Conservation (phyloP, 2,113 vertebrate genomes). For the Zeus faber region DNA sequence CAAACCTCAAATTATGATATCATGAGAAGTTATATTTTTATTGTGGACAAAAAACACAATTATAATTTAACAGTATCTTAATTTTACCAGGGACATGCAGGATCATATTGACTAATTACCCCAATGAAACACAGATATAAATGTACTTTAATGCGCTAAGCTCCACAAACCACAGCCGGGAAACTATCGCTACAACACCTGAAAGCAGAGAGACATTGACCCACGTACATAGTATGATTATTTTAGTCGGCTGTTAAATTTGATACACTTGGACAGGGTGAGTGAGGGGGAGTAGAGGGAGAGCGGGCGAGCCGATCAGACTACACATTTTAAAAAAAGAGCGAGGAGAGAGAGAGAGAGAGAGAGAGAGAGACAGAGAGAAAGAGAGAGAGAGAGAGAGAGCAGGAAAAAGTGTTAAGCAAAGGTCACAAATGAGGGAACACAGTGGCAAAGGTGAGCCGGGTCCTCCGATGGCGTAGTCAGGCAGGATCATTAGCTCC, state of each 20-base stretch:
- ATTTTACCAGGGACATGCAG: too few species aligned
- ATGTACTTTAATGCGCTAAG: too few species aligned
- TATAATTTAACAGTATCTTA: too few species aligned
- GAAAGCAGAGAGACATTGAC: conserved; percentile 25
- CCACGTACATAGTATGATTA: conserved; percentile 48
- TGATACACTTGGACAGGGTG: conserved; percentile 54
- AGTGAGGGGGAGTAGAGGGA: conserved; percentile 39
- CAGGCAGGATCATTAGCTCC: too few species aligned
- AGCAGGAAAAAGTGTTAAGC: conserved; percentile 24
- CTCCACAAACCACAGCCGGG: too few species aligned
- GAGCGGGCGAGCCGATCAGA: conserved; percentile 15
- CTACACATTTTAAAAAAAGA: conserved; percentile 24
- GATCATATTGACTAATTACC: too few species aligned
- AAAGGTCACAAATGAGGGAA: conserved; percentile 42
- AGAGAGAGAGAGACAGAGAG: background rate
- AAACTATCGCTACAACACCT: conserved; percentile 38
- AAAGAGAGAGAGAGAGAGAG: conserved; percentile 6
- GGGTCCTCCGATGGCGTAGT: too few species aligned
- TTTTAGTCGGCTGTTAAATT: conserved; percentile 67
- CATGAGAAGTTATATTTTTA: too few species aligned
- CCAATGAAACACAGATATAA: too few species aligned
- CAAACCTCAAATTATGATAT: too few species aligned
- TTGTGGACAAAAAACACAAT: too few species aligned
- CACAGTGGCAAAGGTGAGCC: conserved; percentile 25
- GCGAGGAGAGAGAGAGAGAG: background rate